Conservation (phyloP, 1,140 invertebrate species). For the Atta cephalotes region DNA sequence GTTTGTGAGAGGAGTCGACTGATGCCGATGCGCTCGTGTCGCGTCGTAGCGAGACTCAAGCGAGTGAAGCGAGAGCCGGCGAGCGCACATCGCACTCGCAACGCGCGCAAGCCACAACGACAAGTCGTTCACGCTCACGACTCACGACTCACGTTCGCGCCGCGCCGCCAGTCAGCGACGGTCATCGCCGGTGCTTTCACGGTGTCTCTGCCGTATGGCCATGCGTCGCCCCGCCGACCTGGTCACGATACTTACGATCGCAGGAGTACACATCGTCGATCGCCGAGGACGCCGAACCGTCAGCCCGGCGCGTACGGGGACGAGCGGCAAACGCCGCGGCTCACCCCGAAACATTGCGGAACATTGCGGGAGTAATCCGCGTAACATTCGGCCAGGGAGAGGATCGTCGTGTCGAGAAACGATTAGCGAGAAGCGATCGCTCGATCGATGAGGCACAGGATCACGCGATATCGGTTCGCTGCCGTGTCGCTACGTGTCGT, state of each 20-base stretch:
- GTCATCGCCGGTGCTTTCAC: conserved; percentile 35
- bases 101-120: conserved; percentile 58
- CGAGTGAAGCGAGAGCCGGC: not conserved
- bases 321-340: conserved; percentile 18
- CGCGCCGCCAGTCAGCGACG: conserved; percentile 65
- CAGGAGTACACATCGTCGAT: conserved; percentile 46
- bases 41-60: conserved; percentile 15
- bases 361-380: not conserved
- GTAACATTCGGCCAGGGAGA: not conserved
- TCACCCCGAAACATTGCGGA: not conserved
- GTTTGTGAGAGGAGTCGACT: conserved; percentile 65
- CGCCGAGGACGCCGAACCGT: conserved; percentile 9
- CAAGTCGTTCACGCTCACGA: conserved; percentile 10
- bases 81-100: conserved; percentile 64
- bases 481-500: not conserved
- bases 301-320: not conserved
- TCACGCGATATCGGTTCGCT: not conserved
- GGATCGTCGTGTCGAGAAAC: not conserved
- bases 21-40: conserved; percentile 54
- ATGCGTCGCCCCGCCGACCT: conserved; percentile 70
- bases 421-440: not conserved
- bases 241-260: conserved; percentile 40
- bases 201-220: conserved; percentile 69
- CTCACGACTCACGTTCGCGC: conserved; percentile 5
- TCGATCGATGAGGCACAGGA: not conserved